Evolutionary conservation across 2,888 invertebrate genomes (phyloP).

Genomic region (Kuschelorhynchus macadamiae): DNA sequence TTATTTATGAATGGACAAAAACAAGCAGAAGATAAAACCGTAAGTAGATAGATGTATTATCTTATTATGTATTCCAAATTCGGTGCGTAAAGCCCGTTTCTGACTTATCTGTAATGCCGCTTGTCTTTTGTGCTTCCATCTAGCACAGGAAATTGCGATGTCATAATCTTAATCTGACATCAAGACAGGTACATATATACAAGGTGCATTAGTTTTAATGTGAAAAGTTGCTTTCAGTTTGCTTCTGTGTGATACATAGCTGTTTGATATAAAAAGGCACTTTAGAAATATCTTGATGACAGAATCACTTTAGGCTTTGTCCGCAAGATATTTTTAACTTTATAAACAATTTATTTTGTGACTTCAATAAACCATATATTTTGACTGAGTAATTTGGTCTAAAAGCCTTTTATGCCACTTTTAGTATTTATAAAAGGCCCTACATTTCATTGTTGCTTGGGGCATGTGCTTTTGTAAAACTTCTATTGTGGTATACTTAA

Average conservation of each 20-base stretch:
- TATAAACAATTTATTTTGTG: no score
- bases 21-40: constrained; percentile 22
- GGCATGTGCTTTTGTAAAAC: no score
- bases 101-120: constrained; percentile 34
- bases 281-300: no score
- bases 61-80: constrained; percentile 40
- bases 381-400: no score
- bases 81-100: constrained; percentile 38
- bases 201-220: neutral
- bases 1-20: constrained; percentile 21
- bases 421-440: no score
- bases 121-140: constrained; percentile 33
- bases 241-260: neutral
- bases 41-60: constrained; percentile 32
- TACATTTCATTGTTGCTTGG: no score
- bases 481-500: no score
- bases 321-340: no score
- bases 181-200: constrained; percentile 32
- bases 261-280: no score
- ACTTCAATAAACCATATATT: no score
- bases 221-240: neutral
- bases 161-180: constrained; percentile 44
- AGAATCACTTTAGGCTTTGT: no score
- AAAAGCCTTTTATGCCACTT: no score
- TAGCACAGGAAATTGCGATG: constrained; percentile 38